A percentile compares a stretch with the other conserved stretches of the same genome.
These are phyloP conservation scores for Channa maculata DNA, from an alignment of 2,113 vertebrate genomes.

Conservation along the genomic window DNA sequence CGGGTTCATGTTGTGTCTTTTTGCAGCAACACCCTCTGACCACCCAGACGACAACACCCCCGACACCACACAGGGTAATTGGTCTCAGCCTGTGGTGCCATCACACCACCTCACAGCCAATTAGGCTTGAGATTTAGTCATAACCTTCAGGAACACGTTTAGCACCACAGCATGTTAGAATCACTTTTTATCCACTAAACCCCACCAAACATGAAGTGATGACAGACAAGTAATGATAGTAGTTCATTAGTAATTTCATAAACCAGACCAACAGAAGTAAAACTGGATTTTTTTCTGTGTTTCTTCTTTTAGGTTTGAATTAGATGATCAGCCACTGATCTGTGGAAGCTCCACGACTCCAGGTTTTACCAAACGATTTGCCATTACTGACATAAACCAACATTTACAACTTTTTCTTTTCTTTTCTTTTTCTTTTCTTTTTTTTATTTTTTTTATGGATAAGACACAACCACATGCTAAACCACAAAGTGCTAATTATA, in stretches of 20 bases:
- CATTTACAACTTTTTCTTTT: no score
- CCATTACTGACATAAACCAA: no score
- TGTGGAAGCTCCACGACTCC: conserved; percentile 32
- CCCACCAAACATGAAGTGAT: no score
- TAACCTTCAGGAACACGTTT: not conserved
- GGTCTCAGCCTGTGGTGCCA: not conserved
- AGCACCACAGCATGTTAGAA: not conserved
- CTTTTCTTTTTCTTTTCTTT: no score
- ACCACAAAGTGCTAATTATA: no score
- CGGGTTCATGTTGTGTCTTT: not conserved
- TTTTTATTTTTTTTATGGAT: no score
- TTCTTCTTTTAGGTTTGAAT: conserved; percentile 16
- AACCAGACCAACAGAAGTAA: not conserved
- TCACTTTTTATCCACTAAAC: no score
- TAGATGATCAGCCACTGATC: conserved; percentile 20
- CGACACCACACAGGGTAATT: conserved; percentile 24
- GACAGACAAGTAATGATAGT: no score
- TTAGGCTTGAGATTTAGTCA: not conserved
- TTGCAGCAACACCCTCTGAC: conserved; percentile 27
- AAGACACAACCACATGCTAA: no score
- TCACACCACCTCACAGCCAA: not conserved
- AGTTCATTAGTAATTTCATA: no score
- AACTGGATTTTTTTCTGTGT: not conserved
- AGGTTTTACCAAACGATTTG: conserved; percentile 35
- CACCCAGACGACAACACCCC: not conserved